These are phyloP conservation scores for Bryconaethiops microstoma DNA, from an alignment of 2,797 vertebrate genomes.

Conservation along the genomic window DNA sequence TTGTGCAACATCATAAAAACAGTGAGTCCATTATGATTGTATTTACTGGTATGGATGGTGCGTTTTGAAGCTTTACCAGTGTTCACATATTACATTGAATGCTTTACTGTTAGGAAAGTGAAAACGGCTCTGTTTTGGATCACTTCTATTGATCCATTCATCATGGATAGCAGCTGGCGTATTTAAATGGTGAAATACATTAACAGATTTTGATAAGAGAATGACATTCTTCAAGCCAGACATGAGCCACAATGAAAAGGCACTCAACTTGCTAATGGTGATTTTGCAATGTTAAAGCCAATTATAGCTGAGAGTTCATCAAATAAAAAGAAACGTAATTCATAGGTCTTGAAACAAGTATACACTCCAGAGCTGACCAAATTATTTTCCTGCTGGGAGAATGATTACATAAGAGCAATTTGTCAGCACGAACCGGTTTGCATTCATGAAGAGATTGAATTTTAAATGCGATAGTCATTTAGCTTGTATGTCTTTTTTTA, in stretches of 20 bases:
- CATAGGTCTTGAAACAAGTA: slow-evolving; percentile 34
- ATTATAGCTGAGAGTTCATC: slow-evolving; percentile 27
- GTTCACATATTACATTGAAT: no score
- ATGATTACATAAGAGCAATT: slow-evolving; percentile 39
- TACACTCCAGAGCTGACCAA: slow-evolving; percentile 30
- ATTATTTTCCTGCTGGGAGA: slow-evolving; percentile 37
- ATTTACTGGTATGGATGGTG: no score
- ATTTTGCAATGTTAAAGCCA: not conserved
- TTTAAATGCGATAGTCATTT: not conserved
- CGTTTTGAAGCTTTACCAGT: no score
- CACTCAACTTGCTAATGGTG: not conserved
- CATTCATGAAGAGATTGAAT: slow-evolving; percentile 15
- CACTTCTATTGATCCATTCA: not conserved
- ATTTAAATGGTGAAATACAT: not conserved
- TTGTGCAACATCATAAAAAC: no score
- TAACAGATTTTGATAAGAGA: not conserved
- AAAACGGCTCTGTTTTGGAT: not conserved
- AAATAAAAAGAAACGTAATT: slow-evolving; percentile 20
- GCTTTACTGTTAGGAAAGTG: no score
- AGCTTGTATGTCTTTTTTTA: slow-evolving; percentile 17
- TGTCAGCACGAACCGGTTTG: slow-evolving; percentile 29
- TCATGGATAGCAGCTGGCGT: not conserved
- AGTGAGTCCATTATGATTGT: no score
- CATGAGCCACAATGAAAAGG: not conserved
- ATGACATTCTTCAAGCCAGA: not conserved